Percentiles rank a stretch among this genome's conserved stretches.
Conservation (phyloP, 2,888 invertebrate species). For the Zootermopsis nevadensis region DNA sequence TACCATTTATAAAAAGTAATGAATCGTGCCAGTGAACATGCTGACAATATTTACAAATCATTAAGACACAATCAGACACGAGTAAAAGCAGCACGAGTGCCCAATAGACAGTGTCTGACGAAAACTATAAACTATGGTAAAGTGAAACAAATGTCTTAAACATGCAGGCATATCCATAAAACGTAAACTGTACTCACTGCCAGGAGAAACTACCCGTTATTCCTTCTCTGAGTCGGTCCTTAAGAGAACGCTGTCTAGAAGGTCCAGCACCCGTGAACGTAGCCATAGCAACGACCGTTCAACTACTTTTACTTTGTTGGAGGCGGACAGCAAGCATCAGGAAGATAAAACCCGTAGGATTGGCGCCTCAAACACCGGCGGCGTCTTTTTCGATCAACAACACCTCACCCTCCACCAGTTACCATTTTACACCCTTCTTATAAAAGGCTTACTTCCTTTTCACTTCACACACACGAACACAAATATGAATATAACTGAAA, state of each 20-base stretch:
- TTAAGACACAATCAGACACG: too few relatives aligned
- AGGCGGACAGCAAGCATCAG: background rate
- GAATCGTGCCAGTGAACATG: too few relatives aligned
- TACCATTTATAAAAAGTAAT: too few relatives aligned
- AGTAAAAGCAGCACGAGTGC: too few relatives aligned
- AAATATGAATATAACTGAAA: background rate
- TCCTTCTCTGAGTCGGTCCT: slow-evolving; percentile 82
- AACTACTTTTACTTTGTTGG: background rate
- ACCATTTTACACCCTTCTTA: background rate
- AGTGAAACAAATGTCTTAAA: too few relatives aligned
- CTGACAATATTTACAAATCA: too few relatives aligned
- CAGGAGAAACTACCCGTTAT: slow-evolving; percentile 82
- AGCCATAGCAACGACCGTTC: slow-evolving; percentile 57
- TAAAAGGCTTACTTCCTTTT: background rate
- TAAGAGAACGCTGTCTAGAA: slow-evolving; percentile 79
- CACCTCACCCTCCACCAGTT: background rate
- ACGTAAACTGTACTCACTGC: slow-evolving; percentile 74
- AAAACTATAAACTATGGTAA: too few relatives aligned
- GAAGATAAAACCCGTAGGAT: background rate
- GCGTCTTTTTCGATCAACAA: background rate
- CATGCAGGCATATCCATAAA: too few relatives aligned
- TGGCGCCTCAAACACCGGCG: slow-evolving; percentile 19
- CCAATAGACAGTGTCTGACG: too few relatives aligned
- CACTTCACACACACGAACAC: background rate
- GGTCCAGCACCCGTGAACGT: slow-evolving; percentile 65